Evolutionary conservation across 2,888 invertebrate genomes (phyloP), one percentile per base, ranked within the genome.

Genomic region (Drosophila kanekoi): DNA sequence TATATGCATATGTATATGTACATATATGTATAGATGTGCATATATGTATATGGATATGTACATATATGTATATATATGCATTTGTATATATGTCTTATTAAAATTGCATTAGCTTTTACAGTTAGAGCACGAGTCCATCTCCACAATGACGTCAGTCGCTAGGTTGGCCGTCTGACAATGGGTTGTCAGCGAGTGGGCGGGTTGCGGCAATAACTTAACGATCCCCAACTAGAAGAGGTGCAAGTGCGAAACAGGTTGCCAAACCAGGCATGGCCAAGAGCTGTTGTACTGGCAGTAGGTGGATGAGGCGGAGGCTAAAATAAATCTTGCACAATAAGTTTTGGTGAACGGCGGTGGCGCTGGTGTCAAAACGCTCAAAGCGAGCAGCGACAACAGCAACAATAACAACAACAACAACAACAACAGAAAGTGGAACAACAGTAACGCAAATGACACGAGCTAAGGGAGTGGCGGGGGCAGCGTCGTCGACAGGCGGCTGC

Each of bases 251-350:
- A 73, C 43, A 66, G 59, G 47, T 71, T 53, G 43, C n/a, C 20
- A 54, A 13, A 9, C 5, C 14, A 14, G 48, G n/a, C 45, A 35
- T 11, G 2, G 51, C 32, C 59, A 20, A 20, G 44, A 44, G 44
- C 60, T 60, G 33, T 54, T 47, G 40, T 35, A 32, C 45, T 33
- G 60, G n/a, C 37, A 44, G 33, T 38, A 47, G 18, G 18, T 44
- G 13, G 35, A 16, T 38, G 41, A 8, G 43, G 41, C 9, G 33
- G 35, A 35, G 59, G 63, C 56, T 57, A 71, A 79, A 79, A 83
- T 83, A 83, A 83, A 88, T 83, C 83, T 86, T 86, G 71, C 74
- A 82, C 82, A 86, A 83, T 85, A 87, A 76, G 78, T 81, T 81
- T 81, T 68, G 56, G 53, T 52, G 54, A 70, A 62, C 52, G 65